Conservation (phyloP, 2,888 invertebrate genomes). For the Pristionchus exspectatus region DNA sequence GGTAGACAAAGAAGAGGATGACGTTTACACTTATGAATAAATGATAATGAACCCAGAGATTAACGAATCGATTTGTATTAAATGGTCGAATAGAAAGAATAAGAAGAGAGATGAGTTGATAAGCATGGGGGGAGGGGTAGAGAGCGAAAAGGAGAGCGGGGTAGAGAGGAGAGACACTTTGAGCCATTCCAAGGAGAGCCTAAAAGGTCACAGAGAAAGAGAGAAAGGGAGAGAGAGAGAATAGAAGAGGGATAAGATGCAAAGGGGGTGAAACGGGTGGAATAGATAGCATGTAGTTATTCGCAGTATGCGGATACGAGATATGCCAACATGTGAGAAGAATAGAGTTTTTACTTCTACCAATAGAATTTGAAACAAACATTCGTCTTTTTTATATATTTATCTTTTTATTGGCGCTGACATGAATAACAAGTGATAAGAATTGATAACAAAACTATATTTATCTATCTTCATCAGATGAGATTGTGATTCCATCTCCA, state of each 20-base stretch:
- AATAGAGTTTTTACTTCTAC: background rate
- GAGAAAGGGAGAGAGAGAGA: constrained; percentile 1
- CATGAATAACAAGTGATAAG: background rate
- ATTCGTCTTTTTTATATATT: background rate
- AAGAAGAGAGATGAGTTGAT: constrained; percentile 37
- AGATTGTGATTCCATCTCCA: constrained; percentile 76
- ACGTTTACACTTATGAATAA: background rate
- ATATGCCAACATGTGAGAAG: background rate
- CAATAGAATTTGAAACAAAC: background rate
- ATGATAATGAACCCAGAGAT: background rate
- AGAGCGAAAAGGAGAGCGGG: constrained; percentile 18
- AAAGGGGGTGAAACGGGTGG: constrained; percentile 37
- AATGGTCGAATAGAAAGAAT: constrained; percentile 27
- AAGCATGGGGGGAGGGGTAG: constrained; percentile 16
- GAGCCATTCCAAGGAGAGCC: background rate
- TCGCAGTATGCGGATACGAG: background rate
- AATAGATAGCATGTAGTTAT: background rate
- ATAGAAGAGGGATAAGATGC: constrained; percentile 14
- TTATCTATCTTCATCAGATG: constrained; percentile 54
- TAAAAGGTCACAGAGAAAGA: background rate
- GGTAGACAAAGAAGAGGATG: background rate
- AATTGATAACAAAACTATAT: background rate
- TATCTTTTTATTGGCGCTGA: background rate
- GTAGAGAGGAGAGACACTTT: constrained; percentile 44
- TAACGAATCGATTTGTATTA: background rate